These are phyloP conservation scores for Tenthredo notha DNA, from an alignment of 2,888 invertebrate genomes.

Conservation along the genomic window DNA sequence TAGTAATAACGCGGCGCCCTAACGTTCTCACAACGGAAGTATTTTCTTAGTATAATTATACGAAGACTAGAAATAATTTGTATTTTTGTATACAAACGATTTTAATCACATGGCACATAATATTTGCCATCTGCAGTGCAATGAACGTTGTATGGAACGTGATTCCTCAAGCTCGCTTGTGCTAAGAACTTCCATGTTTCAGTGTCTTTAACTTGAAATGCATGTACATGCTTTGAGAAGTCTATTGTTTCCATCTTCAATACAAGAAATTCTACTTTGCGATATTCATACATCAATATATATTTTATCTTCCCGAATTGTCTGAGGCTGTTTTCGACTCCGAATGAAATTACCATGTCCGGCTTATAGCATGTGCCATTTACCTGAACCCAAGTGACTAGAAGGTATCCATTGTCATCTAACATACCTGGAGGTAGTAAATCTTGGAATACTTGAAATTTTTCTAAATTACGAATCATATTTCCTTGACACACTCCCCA, in stretches of 20 bases:
- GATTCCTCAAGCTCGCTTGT: background rate
- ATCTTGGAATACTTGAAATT: background rate
- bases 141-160: background rate
- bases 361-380: slow-evolving; percentile 1
- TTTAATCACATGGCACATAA: slow-evolving; percentile 4
- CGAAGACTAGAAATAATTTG: background rate
- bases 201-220: slow-evolving; percentile 12
- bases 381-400: background rate
- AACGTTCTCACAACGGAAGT: too few species aligned
- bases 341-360: background rate
- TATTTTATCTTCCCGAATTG: slow-evolving; percentile 20
- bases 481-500: background rate
- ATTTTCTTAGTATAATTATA: too few species aligned
- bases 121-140: slow-evolving; percentile 5
- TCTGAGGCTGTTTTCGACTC: background rate
- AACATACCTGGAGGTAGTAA: background rate
- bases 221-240: slow-evolving; percentile 15
- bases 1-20: too few species aligned
- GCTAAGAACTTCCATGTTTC: background rate
- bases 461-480: background rate
- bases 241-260: background rate
- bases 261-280: slow-evolving; percentile 13
- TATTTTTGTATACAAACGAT: background rate
- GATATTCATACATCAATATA: slow-evolving; percentile 13
- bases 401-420: background rate